phyloP scores from a whole-genome alignment of 2,888 invertebrate genomes.

The Nephrotoma guestfalica region DNA sequence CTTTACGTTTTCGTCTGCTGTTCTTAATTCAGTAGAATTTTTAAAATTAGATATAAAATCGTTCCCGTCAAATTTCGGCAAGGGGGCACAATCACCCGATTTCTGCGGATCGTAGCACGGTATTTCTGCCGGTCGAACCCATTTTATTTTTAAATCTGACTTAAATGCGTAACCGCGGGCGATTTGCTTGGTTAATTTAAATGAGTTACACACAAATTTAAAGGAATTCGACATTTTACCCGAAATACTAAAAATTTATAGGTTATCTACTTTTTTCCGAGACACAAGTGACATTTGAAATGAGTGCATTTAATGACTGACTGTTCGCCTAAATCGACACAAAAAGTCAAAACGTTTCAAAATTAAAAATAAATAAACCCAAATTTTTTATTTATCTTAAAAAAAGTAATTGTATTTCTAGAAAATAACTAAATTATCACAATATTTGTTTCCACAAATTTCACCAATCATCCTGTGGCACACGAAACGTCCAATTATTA shows the following conservation, averaged over 20 bases:
- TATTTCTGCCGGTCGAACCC: conserved; percentile 57
- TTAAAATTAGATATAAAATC: conserved; percentile 38
- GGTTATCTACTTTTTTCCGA: not conserved
- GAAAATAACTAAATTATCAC: not conserved
- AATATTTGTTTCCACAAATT: not conserved
- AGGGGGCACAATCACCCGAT: conserved; percentile 52
- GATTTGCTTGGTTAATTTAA: not conserved
- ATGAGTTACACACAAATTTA: not conserved
- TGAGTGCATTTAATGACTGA: not conserved
- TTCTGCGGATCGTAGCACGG: conserved; percentile 47
- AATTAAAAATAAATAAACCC: not conserved
- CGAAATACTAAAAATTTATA: not conserved
- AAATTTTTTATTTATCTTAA: not conserved
- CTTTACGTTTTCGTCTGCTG: conserved; percentile 56
- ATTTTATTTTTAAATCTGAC: conserved; percentile 59
- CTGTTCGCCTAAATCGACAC: not conserved
- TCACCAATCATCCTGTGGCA: conserved; percentile 64
- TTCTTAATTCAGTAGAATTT: conserved; percentile 52
- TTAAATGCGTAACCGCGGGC: conserved; percentile 39
- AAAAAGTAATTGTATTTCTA: not conserved
- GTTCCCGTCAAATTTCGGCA: conserved; percentile 39
- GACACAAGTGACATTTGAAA: not conserved
- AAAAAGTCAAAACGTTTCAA: not conserved
- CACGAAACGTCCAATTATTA: conserved; percentile 70
- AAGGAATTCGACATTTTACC: not conserved